These are phyloP conservation scores for Catharus fuscescens DNA, from an alignment of 2,113 vertebrate species.

Conservation along the genomic window DNA sequence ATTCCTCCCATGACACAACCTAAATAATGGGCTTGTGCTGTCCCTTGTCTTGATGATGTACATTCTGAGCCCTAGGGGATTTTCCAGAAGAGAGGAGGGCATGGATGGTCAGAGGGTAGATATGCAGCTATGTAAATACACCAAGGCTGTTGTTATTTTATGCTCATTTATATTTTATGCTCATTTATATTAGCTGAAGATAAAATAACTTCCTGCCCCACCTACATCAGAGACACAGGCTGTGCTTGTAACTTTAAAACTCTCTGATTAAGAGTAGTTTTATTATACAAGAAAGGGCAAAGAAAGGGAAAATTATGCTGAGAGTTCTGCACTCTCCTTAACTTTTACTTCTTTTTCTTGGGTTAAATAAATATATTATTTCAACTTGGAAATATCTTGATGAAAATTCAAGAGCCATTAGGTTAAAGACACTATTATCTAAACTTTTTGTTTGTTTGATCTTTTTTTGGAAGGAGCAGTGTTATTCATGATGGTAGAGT, in stretches of 20 bases:
- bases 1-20: background rate
- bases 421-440: background rate
- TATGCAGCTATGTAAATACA: background rate
- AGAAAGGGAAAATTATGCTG: background rate
- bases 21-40: background rate
- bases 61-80: conserved; percentile 6
- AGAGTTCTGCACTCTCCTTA: background rate
- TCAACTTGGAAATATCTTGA: background rate
- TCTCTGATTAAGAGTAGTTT: background rate
- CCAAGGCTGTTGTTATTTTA: background rate
- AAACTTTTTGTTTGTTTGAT: background rate
- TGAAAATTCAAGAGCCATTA: background rate
- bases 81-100: background rate
- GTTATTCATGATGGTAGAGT: background rate
- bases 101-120: background rate
- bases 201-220: background rate
- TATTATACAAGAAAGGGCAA: background rate
- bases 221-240: background rate
- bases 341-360: background rate
- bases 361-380: background rate
- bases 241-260: background rate
- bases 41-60: background rate
- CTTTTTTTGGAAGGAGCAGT: background rate
- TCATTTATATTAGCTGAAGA: background rate
- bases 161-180: background rate